Evolutionary conservation across 2,888 invertebrate genomes (phyloP), one percentile per base, ranked within the genome.

Genomic region (Ophonus ardosiacus): DNA sequence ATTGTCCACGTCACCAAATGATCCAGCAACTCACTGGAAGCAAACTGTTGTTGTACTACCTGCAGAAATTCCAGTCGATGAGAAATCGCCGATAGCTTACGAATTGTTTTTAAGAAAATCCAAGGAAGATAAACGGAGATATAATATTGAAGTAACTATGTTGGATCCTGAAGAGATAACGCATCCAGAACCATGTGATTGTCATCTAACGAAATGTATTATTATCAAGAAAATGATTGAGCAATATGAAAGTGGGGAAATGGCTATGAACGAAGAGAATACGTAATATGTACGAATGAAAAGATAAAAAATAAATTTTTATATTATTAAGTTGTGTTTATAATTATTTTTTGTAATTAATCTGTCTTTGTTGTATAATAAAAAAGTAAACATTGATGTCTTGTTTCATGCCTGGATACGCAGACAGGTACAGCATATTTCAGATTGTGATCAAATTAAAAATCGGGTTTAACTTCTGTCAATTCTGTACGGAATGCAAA

Each of bases 31-130:
- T 0, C 96, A 96, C 89, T 96, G 96, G 96, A 95, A 95, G 89
- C 96, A 96, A 90, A 95, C 95, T 0, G 92, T 93, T 0, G 94
- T 98, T 86, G 93, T 97, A 0, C 91, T 98, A 65, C 97, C 97
- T 0, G 90, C 93, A 18, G 92, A 93, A 83, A 91, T 93, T 21
- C 90, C 92, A 85, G 93, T 94, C 76, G 95, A 91, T 89, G 90
- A 90, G 88, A 93, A 93, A 0, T 94, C 95, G 86, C 96, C 96
- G 0, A 92, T 97, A 63, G 95, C 95, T 17, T 96, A 95, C 90
- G 93, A 94, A 88, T 90, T 97, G 68, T 90, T 92, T 43, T 92
- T 97, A 90, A 93, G 90, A 21, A 93, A 93, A 89, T 92, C 93
- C 68, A 87, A 87, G 8, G 89, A 89, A 10, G 92, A 93, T 88